Base-by-base conservation (phyloP, 1,140 invertebrate species). In the Zaprionus vittiger region DNA sequence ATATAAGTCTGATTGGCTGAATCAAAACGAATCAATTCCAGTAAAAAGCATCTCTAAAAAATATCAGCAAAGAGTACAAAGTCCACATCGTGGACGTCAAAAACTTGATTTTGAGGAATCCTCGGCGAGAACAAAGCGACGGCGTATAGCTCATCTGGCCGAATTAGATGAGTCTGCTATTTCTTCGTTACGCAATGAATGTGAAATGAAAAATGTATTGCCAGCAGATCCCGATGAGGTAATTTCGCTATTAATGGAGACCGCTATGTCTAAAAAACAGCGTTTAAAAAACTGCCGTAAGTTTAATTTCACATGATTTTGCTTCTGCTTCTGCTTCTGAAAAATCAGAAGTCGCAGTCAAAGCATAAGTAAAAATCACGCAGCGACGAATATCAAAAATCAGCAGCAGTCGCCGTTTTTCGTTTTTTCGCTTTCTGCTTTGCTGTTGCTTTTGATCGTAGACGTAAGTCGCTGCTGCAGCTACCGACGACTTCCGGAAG, bases 1-100 rank as follows among this genome's bases (percentile, higher is more conserved):
- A 55, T 68, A 62, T 28, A 1, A 77, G 28, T 73, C 38, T 61
- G 60, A 64, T 69, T 74, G 76, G 61, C 26, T 78, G 22, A 69
- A 20, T 57, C 37, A 31, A 74, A 65, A 41, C 41, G 55, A 64
- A 31, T 44, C 57, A 67, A 68, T 64, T 77, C 31, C 63, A 52
- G 24, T 26, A n/a, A 26, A 26, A 26, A 34, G 31, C 7, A 1
- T 34, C 49, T 73, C 2, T 26, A 26, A 2, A 62, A 63, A 31
- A 59, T 61, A 24, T 47, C 49, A 11, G 44, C 22, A 12, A 73
- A 28, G 56, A 37, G 34, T n/a, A 12, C 4, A 56, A 68, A 65
- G 4, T 41, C 44, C 59, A 63, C 34, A 22, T 12, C 60, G 57
- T 60, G 64, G 70, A 11, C 75, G 75, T 68, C 38, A 20, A 47